These are phyloP conservation scores for Bombus superbus DNA, from an alignment of 1,140 invertebrate species.

Conservation along the genomic window DNA sequence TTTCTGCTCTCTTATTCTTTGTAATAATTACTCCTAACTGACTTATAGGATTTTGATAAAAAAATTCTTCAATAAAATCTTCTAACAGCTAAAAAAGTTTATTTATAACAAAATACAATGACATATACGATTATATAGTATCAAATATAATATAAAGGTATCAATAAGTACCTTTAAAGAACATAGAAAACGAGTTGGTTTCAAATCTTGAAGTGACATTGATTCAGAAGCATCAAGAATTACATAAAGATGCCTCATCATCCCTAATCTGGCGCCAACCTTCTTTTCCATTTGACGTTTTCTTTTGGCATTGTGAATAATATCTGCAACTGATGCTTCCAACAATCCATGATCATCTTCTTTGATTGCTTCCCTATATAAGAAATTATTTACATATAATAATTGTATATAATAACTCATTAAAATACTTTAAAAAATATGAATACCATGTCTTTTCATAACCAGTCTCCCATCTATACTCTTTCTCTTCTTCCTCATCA, in stretches of 20 bases:
- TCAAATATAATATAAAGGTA: background rate
- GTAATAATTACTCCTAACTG: constrained; percentile 96
- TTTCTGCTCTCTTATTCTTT: constrained; percentile 97
- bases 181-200: constrained; percentile 95
- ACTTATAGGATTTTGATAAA: constrained; percentile 99
- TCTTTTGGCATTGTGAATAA: constrained; percentile 94
- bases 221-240: constrained; percentile 96
- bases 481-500: constrained; percentile 94
- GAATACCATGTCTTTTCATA: constrained; percentile 97
- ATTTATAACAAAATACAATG: background rate
- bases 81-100: constrained; percentile 89
- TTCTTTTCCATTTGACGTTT: constrained; percentile 89
- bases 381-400: constrained; percentile 49
- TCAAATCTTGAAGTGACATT: constrained; percentile 97
- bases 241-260: constrained; percentile 97
- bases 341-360: constrained; percentile 97
- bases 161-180: constrained; percentile 89
- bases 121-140: constrained; percentile 1
- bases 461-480: constrained; percentile 98
- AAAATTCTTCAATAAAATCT: constrained; percentile 97
- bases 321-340: constrained; percentile 94
- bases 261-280: constrained; percentile 92
- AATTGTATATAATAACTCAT: constrained; percentile 1
- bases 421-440: constrained; percentile 18
- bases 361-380: constrained; percentile 95